Evolutionary conservation across 2,888 invertebrate genomes (phyloP).

Genomic region (Hanleya hanleyi): DNA sequence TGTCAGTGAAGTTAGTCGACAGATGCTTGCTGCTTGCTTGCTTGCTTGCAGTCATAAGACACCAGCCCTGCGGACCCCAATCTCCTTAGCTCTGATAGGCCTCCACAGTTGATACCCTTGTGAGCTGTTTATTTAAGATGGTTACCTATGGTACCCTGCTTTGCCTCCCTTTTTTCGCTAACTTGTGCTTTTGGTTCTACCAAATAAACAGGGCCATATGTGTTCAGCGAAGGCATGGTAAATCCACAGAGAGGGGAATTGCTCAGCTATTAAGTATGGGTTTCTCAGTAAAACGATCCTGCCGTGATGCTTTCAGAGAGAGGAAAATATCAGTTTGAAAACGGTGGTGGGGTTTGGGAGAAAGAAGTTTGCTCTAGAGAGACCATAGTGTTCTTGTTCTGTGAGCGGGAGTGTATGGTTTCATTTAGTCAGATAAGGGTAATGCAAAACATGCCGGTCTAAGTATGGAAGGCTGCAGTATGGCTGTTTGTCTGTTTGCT

Average conservation of each 20-base stretch:
- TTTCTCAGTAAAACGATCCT: too few species aligned
- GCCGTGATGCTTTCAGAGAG: too few species aligned
- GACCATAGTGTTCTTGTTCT: neutral
- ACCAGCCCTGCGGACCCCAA: neutral
- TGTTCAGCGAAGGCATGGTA: neutral
- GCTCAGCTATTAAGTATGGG: too few species aligned
- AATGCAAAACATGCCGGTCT: constrained; percentile 5
- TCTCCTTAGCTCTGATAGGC: neutral
- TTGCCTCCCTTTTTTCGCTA: neutral
- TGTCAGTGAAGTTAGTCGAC: neutral
- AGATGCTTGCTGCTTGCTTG: too few species aligned
- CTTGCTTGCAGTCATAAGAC: neutral
- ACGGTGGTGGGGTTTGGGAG: too few species aligned
- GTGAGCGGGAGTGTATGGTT: constrained; percentile 4
- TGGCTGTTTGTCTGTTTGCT: neutral
- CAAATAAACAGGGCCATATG: constrained; percentile 8
- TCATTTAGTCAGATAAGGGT: constrained; percentile 4
- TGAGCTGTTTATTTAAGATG: constrained; percentile 3
- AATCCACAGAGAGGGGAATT: too few species aligned
- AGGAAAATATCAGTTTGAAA: too few species aligned
- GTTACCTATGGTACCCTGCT: neutral
- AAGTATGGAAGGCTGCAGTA: neutral
- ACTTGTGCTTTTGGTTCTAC: neutral
- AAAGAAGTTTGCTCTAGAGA: neutral
- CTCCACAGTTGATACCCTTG: neutral